These are phyloP conservation scores for Anoplius nigerrimus DNA, from an alignment of 2,888 invertebrate genomes.

Conservation along the genomic window DNA sequence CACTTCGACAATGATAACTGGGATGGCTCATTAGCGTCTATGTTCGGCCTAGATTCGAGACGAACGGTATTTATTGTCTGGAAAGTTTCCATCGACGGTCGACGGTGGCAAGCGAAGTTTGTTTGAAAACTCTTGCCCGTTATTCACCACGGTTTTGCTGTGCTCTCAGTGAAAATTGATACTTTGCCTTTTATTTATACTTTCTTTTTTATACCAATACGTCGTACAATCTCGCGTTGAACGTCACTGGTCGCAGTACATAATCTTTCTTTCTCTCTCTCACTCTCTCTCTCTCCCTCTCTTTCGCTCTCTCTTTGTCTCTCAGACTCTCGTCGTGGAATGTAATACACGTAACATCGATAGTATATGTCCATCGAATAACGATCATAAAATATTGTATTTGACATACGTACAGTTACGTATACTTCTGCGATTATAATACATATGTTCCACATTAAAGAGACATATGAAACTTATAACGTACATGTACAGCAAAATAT, in stretches of 20 bases:
- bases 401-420: slow-evolving; percentile 27
- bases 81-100: too few species aligned
- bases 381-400: slow-evolving; percentile 45
- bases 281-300: slow-evolving; percentile 2
- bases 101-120: too few species aligned
- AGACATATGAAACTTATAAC: slow-evolving; percentile 35
- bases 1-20: too few species aligned
- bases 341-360: slow-evolving; percentile 2
- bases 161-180: neutral
- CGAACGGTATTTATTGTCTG: too few species aligned
- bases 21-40: too few species aligned
- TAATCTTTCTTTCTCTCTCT: slow-evolving; percentile 8
- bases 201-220: slow-evolving; percentile 16
- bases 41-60: too few species aligned
- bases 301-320: too few species aligned
- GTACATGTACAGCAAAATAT: slow-evolving; percentile 56
- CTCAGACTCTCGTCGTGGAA: neutral
- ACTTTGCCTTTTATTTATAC: slow-evolving; percentile 8
- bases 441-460: slow-evolving; percentile 21
- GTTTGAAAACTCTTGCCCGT: too few species aligned
- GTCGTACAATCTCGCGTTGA: slow-evolving; percentile 18
- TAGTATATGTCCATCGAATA: slow-evolving; percentile 34
- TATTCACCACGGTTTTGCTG: too few species aligned
- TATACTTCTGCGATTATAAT: slow-evolving; percentile 25
- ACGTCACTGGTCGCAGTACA: slow-evolving; percentile 40